Evolutionary conservation across 2,888 invertebrate species (phyloP).

Genomic region (Pristionchus japonicus): DNA sequence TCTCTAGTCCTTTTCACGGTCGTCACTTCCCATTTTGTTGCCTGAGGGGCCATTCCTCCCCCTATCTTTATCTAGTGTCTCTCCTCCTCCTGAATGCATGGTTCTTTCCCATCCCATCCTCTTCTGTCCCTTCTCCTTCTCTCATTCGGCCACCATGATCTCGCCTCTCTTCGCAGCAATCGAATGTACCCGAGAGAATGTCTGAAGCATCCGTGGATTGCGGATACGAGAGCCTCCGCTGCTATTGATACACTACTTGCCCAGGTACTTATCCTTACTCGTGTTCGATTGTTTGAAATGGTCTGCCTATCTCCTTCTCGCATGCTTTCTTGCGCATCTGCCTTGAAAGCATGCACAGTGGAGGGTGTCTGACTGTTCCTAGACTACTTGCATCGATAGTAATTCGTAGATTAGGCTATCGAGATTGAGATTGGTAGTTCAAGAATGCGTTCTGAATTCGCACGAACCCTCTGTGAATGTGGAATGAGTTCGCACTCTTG

Average conservation of each 20-base stretch:
- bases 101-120: neutral
- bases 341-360: neutral
- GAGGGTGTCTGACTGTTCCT: neutral
- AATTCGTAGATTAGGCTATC: neutral
- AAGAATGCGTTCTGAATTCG: neutral
- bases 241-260: slow-evolving; percentile 46
- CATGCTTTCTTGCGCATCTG: neutral
- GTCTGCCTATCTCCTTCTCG: neutral
- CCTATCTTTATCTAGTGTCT: neutral
- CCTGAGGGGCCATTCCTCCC: neutral
- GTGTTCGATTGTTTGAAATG: neutral
- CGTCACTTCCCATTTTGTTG: slow-evolving; percentile 39
- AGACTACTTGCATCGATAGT: too few species aligned
- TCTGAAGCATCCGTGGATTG: slow-evolving; percentile 73
- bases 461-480: neutral
- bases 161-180: slow-evolving; percentile 58
- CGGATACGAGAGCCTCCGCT: slow-evolving; percentile 62
- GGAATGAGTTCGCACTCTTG: neutral
- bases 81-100: slow-evolving; percentile 39
- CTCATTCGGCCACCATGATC: neutral
- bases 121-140: neutral
- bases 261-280: neutral
- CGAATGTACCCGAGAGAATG: slow-evolving; percentile 74
- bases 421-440: neutral
- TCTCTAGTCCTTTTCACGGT: slow-evolving; percentile 9